Evolutionary conservation across 2,888 invertebrate genomes (phyloP), one percentile per base, ranked within the genome.

Genomic region (Drosophila fulvimacula): DNA sequence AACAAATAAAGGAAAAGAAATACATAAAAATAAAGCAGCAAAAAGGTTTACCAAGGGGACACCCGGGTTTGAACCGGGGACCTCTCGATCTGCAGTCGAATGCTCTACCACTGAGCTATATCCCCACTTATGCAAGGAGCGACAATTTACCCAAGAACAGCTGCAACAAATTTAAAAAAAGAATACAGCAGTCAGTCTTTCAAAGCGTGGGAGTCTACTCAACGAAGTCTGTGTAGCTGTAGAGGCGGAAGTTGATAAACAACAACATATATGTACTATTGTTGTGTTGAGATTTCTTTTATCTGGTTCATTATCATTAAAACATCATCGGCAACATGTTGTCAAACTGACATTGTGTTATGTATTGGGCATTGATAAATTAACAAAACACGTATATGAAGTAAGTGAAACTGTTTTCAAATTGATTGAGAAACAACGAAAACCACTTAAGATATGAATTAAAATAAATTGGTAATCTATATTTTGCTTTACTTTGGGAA

Each of bases 21-120:
- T n/a, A n/a, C n/a, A n/a, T n/a, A n/a, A n/a, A n/a, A n/a, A n/a
- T n/a, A n/a, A 13, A 6, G 7, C 34, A 19, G 32, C 41, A 63
- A 82, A 76, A 82, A 69, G 13, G 36, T 44, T 41, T 46, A 55
- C 17, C 36, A 38, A 75, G 78, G 88, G 89, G 89, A 86, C 85
- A 85, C 83, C 84, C 89, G 85, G 85, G 84, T 86, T 85, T 83
- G 85, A 85, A 88, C 85, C 85, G 84, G 89, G 87, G 87, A 88
- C 87, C 89, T 88, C 87, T 88, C 89, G 85, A 88, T 88, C 85
- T 86, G 85, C 89, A 86, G 85, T 86, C 85, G 89, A 88, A 87
- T 88, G 85, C 85, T 86, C 89, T 86, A 89, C 85, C 85, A 83
- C 85, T 86, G 87, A 86, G 85, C 85, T 88, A 86, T 86, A 88